Percentiles rank a stretch among this genome's conserved stretches.
These are phyloP conservation scores for Adelphocoris suturalis DNA, from an alignment of 2,888 invertebrate genomes.

Conservation along the genomic window DNA sequence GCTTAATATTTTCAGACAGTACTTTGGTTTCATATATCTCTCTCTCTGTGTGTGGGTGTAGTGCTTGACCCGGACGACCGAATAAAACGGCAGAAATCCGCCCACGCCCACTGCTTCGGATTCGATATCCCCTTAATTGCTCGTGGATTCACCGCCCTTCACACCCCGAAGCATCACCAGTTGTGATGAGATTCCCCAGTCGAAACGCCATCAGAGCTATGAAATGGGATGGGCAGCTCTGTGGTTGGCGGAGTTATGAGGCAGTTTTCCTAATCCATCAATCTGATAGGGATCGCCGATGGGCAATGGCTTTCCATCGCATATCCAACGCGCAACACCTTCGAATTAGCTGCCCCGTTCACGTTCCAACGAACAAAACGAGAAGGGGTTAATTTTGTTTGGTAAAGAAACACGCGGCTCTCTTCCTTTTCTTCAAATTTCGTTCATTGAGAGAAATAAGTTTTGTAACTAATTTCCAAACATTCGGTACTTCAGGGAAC, in stretches of 20 bases:
- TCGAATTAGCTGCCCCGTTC: conserved; percentile 41
- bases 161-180: not conserved
- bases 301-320: conserved; percentile 22
- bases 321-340: conserved; percentile 45
- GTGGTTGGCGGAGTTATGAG: not conserved
- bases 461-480: no score
- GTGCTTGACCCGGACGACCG: not conserved
- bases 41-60: no score
- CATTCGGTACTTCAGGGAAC: no score
- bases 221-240: not conserved
- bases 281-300: conserved; percentile 57
- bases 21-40: no score
- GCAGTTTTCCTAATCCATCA: conserved; percentile 55
- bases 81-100: conserved; percentile 11
- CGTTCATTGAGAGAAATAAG: no score
- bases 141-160: not conserved
- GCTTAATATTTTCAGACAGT: no score
- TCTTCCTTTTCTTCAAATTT: not conserved
- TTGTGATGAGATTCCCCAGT: not conserved
- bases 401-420: not conserved
- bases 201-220: not conserved
- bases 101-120: not conserved
- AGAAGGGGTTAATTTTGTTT: not conserved
- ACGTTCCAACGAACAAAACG: conserved; percentile 3
- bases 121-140: conserved; percentile 17